These are phyloP conservation scores for Microplitis manilae DNA, from an alignment of 2,888 invertebrate species.

Conservation along the genomic window DNA sequence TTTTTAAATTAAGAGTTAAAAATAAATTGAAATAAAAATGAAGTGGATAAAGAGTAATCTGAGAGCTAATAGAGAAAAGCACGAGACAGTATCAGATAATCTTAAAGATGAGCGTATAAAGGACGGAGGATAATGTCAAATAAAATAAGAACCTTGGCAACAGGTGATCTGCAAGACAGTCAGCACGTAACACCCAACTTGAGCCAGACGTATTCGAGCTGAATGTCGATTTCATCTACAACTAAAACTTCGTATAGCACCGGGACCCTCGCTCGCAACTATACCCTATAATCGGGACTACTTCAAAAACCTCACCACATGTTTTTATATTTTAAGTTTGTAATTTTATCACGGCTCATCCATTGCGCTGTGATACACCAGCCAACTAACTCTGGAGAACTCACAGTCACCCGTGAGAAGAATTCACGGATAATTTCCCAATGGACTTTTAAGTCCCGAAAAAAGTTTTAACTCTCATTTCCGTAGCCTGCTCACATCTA, in stretches of 20 bases:
- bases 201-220: constrained; percentile 48
- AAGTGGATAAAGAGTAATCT: background rate
- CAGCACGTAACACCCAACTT: constrained; percentile 48
- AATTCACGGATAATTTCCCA: constrained; percentile 39
- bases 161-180: constrained; percentile 51
- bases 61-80: background rate
- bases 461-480: constrained; percentile 26
- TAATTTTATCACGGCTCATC: constrained; percentile 41
- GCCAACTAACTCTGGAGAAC: constrained; percentile 5
- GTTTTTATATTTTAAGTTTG: constrained; percentile 23
- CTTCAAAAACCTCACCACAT: constrained; percentile 18
- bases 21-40: background rate
- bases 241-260: constrained; percentile 6
- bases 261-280: background rate
- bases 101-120: background rate
- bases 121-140: constrained; percentile 1
- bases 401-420: constrained; percentile 25
- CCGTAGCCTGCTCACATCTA: background rate
- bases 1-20: background rate
- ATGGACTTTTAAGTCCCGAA: constrained; percentile 8
- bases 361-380: constrained; percentile 34
- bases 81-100: constrained; percentile 4
- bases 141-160: constrained; percentile 45
- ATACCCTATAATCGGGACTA: background rate
- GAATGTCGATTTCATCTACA: constrained; percentile 43